Evolutionary conservation across 2,113 vertebrate species (phyloP).

Genomic region (Hepsetus odoe): DNA sequence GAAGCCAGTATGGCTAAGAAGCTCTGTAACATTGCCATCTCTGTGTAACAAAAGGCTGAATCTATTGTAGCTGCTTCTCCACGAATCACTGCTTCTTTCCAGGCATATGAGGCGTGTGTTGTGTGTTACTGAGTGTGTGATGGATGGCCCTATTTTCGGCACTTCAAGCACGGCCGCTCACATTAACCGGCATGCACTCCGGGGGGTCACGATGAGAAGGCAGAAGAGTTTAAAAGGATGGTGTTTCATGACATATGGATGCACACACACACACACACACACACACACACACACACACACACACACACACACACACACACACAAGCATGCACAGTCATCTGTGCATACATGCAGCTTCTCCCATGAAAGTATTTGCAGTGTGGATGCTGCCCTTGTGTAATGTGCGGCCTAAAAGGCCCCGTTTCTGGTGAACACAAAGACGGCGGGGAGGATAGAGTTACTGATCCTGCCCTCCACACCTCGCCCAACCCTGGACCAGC

Average conservation of each 20-base stretch:
- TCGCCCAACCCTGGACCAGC: slow-evolving; percentile 10
- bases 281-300: slow-evolving; percentile 1
- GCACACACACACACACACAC: slow-evolving; percentile 5
- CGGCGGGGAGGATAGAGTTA: slow-evolving; percentile 39
- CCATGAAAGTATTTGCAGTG: not conserved
- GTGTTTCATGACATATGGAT: not conserved
- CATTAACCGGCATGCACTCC: not conserved
- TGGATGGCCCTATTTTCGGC: slow-evolving; percentile 18
- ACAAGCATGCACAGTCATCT: slow-evolving; percentile 5
- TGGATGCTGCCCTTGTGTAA: slow-evolving; percentile 29
- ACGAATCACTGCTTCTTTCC: not conserved
- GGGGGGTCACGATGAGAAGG: not conserved
- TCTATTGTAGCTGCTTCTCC: not conserved
- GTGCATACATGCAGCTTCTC: slow-evolving; percentile 5
- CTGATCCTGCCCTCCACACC: slow-evolving; percentile 15
- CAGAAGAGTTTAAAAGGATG: slow-evolving; percentile 8
- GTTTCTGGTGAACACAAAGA: slow-evolving; percentile 49
- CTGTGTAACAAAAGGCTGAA: not conserved
- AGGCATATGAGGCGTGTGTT: not conserved
- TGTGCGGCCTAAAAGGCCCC: slow-evolving; percentile 38
- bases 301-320: slow-evolving; percentile 6
- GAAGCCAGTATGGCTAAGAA: not conserved
- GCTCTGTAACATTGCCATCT: slow-evolving; percentile 20
- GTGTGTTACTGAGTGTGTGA: not conserved
- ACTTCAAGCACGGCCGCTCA: not conserved